Conservation (phyloP, 2,797 vertebrate species). For the Acrossocheilus wenchowensis region DNA sequence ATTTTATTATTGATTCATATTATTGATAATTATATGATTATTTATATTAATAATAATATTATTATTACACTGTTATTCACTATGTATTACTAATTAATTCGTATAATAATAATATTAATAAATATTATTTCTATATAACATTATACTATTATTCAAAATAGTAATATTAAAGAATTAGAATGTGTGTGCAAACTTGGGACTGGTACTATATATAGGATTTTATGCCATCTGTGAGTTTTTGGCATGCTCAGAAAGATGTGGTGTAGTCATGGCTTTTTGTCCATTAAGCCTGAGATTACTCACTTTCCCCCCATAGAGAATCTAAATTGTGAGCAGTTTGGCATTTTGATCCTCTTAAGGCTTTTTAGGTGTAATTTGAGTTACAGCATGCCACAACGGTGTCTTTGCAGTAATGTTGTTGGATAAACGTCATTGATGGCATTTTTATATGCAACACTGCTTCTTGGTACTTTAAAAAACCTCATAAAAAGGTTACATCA, state of each 20-base stretch:
- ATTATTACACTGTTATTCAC: not conserved
- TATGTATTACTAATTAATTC: not conserved
- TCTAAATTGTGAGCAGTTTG: conserved; percentile 12
- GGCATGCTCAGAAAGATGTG: conserved; percentile 25
- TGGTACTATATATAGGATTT: not conserved
- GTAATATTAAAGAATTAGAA: not conserved
- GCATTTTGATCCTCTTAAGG: conserved; percentile 43
- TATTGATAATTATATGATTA: not conserved
- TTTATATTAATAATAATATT: not conserved
- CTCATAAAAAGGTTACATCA: conserved; percentile 5
- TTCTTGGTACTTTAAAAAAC: not conserved
- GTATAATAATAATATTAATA: no score
- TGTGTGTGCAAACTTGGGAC: not conserved
- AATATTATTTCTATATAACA: not conserved
- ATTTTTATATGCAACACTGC: not conserved
- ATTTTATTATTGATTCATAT: not conserved
- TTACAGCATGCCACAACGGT: conserved; percentile 5
- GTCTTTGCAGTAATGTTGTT: not conserved
- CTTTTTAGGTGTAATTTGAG: conserved; percentile 20
- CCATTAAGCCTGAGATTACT: conserved; percentile 47
- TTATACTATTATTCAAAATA: not conserved
- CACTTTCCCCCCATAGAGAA: conserved; percentile 30
- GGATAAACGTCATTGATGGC: not conserved
- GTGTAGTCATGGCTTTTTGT: conserved; percentile 21
- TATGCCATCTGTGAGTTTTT: conserved; percentile 30